These are phyloP conservation scores for Orthosia incerta DNA, from an alignment of 2,888 invertebrate genomes.

Conservation along the genomic window DNA sequence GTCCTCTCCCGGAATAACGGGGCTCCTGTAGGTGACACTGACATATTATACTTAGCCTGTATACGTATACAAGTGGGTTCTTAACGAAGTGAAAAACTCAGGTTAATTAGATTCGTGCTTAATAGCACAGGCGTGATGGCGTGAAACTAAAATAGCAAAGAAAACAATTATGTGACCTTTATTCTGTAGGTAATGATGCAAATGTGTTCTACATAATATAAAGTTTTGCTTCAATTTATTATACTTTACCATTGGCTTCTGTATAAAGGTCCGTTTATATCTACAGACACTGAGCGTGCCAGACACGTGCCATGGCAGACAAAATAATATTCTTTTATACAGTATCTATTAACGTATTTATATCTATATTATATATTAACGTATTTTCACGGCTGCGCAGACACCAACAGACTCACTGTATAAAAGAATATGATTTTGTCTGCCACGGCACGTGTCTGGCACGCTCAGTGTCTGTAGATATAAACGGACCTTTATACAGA, in stretches of 20 bases:
- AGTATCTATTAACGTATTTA: no score
- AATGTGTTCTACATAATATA: not conserved
- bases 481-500: no score
- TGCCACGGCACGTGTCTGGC: no score
- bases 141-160: slow-evolving; percentile 7
- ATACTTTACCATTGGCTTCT: not conserved
- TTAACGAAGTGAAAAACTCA: slow-evolving; percentile 10
- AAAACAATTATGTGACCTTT: slow-evolving; percentile 2
- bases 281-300: no score
- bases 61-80: not conserved
- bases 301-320: no score
- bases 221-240: not conserved
- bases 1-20: slow-evolving; percentile 67
- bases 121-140: not conserved
- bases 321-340: no score
- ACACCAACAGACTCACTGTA: no score
- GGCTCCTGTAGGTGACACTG: slow-evolving; percentile 41
- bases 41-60: slow-evolving; percentile 37
- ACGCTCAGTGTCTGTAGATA: no score
- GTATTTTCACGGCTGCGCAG: no score
- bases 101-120: not conserved
- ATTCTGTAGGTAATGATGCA: not conserved
- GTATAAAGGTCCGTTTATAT: no score
- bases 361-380: no score
- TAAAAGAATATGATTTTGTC: no score